phyloP scores from a whole-genome alignment of 2,113 vertebrate genomes.

The Lucifuga dentata region DNA sequence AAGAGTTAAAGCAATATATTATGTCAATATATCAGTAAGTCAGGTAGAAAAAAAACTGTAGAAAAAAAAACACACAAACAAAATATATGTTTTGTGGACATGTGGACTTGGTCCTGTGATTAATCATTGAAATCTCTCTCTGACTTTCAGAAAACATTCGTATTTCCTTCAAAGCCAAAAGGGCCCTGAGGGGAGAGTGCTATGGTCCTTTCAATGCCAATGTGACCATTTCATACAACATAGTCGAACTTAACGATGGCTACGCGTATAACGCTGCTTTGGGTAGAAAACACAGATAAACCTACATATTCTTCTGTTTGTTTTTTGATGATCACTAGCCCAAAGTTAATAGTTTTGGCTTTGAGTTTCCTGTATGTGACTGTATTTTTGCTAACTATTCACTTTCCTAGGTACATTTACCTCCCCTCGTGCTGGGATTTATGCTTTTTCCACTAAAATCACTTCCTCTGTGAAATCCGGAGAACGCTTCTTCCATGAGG shows the following conservation, averaged over 20 bases:
- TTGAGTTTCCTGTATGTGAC: too few species aligned
- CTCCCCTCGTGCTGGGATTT: slow-evolving; percentile 66
- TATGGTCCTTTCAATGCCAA: slow-evolving; percentile 80
- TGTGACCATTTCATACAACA: slow-evolving; percentile 68
- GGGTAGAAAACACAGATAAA: slow-evolving; percentile 59
- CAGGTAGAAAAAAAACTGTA: too few species aligned
- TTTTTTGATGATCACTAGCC: too few species aligned
- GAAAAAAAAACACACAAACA: not conserved
- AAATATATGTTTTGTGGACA: not conserved
- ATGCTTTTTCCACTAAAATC: slow-evolving; percentile 71
- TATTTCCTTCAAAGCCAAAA: slow-evolving; percentile 71
- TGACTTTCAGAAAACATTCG: slow-evolving; percentile 46
- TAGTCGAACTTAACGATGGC: slow-evolving; percentile 67
- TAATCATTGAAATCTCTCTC: not conserved
- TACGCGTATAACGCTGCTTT: slow-evolving; percentile 72
- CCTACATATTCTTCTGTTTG: too few species aligned
- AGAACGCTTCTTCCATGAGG: slow-evolving; percentile 70
- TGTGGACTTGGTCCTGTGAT: too few species aligned
- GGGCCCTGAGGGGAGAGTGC: slow-evolving; percentile 36
- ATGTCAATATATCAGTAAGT: too few species aligned
- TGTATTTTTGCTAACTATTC: not conserved
- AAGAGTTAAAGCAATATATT: not conserved
- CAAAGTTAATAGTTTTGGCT: too few species aligned
- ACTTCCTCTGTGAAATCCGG: slow-evolving; percentile 55
- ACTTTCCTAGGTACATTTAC: slow-evolving; percentile 75